Evolutionary conservation across 2,888 invertebrate species (phyloP), one percentile per base, ranked within the genome.

Genomic region (Lepidocyrtoides sp.): DNA sequence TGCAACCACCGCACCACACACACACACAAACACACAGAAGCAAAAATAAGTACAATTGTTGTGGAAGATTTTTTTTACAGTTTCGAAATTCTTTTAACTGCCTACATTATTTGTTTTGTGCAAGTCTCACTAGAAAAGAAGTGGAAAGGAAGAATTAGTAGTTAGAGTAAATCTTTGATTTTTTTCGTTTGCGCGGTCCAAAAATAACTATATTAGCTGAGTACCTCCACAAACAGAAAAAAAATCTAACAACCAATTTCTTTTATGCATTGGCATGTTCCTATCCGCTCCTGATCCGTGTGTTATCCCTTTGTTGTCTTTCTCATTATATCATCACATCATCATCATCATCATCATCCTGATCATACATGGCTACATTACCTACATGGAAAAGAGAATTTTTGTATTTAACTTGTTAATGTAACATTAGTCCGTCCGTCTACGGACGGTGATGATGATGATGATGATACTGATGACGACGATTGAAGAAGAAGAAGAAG

Each of bases 141-240:
- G n/a, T 66, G 51, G 41, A 75, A 87, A 77, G 17, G 41, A 20
- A 23, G 41, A 69, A 69, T 36, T 57, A 88, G 57, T 77, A 77
- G 86, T 87, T 87, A 87, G 86, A 77, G 88, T 88, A 88, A 79
- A 77, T 69, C 81, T 79, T 54, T 54, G 88, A 79, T 88, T 88
- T 81, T 66, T 79, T 85, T 87, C 72, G 26, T 66, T 88, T 85
- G 85, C 72, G 85, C 85, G 85, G 85, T 85, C 75, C 85, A 85
- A 41, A 82, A 77, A 77, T 51, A 51, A 29, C 77, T 51, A 36
- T n/a, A n/a, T 32, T 66, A 60, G 23, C 36, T 36, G 23, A 29
- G 14, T 17, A 51, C 77, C 26, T 69, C 17, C 23, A 32, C 32
- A 29, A 66, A 26, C 20, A 20, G 7, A 23, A 32, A 8, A 29